These are phyloP conservation scores for Ctenopoma kingsleyae DNA, from an alignment of 2,797 vertebrate genomes.

Conservation along the genomic window DNA sequence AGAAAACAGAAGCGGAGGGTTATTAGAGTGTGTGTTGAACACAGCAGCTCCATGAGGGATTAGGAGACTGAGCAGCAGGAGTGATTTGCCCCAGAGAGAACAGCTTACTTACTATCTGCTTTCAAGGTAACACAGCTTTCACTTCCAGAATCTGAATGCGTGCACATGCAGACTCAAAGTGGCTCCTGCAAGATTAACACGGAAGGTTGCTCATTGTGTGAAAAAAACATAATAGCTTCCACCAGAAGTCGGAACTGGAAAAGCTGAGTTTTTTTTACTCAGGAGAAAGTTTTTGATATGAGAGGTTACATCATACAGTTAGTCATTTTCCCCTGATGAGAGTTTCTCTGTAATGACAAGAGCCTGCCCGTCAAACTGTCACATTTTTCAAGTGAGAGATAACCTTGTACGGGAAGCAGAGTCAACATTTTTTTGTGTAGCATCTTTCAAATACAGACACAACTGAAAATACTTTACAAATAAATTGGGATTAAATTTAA, in stretches of 20 bases:
- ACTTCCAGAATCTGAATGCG: slow-evolving; percentile 22
- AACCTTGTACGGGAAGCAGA: slow-evolving; percentile 10
- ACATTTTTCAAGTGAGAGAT: slow-evolving; percentile 21
- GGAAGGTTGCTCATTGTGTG: slow-evolving; percentile 44
- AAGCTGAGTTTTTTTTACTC: slow-evolving; percentile 21
- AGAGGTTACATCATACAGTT: slow-evolving; percentile 37
- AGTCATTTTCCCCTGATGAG: slow-evolving; percentile 32
- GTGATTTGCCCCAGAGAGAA: slow-evolving; percentile 38
- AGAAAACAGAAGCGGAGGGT: slow-evolving; percentile 62
- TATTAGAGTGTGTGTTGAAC: slow-evolving; percentile 59
- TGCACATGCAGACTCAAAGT: slow-evolving; percentile 16
- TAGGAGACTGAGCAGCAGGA: slow-evolving; percentile 56
- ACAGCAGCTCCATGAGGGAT: slow-evolving; percentile 61
- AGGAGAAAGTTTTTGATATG: slow-evolving; percentile 33
- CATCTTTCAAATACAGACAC: slow-evolving; percentile 1
- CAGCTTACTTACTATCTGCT: slow-evolving; percentile 48
- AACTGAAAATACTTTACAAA: background rate
- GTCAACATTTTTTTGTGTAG: background rate
- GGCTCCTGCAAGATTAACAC: slow-evolving; percentile 50
- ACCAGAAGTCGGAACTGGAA: slow-evolving; percentile 21
- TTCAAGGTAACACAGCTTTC: slow-evolving; percentile 60
- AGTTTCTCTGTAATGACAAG: slow-evolving; percentile 42
- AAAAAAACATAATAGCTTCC: slow-evolving; percentile 39
- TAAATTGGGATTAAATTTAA: background rate
- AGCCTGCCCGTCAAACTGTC: slow-evolving; percentile 31